A percentile compares a stretch with the other conserved stretches of the same genome.
Evolutionary conservation across 2,797 vertebrate genomes (phyloP).

Genomic region (Bradypodion ventrale): DNA sequence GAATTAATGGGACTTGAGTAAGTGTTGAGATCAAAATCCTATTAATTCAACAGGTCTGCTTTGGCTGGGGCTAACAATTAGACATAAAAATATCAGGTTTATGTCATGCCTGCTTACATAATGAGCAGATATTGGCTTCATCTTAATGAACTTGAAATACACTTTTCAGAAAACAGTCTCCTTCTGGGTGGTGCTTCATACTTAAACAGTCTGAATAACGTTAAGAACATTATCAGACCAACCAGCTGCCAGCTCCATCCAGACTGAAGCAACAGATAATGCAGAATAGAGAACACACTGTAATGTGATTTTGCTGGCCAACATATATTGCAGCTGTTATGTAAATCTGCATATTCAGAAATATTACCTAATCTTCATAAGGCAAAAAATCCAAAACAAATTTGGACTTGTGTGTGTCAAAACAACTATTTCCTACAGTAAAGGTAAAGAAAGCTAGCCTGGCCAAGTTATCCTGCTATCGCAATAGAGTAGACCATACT

Average conservation of each 20-base stretch:
- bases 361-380: background rate
- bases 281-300: slow-evolving; percentile 35
- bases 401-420: too few species aligned
- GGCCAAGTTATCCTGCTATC: too few species aligned
- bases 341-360: background rate
- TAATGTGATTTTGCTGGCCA: background rate
- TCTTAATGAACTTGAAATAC: slow-evolving; percentile 24
- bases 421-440: background rate
- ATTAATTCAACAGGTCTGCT: too few species aligned
- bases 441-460: too few species aligned
- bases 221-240: slow-evolving; percentile 63
- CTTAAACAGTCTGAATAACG: slow-evolving; percentile 51
- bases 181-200: background rate
- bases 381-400: too few species aligned
- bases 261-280: slow-evolving; percentile 28
- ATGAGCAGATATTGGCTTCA: background rate
- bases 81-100: background rate
- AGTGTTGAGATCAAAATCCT: too few species aligned
- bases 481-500: too few species aligned
- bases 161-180: slow-evolving; percentile 18
- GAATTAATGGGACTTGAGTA: too few species aligned
- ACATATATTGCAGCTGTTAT: slow-evolving; percentile 46
- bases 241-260: slow-evolving; percentile 56
- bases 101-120: background rate
- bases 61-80: too few species aligned